Conservation (phyloP, 2,888 invertebrate genomes). For the Agonum fuliginosum region DNA sequence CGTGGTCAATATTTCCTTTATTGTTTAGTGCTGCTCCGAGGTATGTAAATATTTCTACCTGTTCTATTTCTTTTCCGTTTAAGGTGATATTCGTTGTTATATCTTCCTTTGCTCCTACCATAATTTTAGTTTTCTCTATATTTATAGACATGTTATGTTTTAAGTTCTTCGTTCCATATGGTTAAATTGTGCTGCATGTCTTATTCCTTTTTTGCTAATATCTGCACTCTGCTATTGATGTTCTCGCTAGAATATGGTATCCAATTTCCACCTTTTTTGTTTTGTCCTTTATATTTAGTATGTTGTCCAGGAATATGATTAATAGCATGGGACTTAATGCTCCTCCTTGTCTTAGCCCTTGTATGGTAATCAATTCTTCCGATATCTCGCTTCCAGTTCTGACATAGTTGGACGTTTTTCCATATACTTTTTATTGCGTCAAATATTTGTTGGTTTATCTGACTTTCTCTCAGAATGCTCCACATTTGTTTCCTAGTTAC, state of each 20-base stretch:
- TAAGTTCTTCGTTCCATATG: neutral
- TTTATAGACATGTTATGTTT: too few relatives aligned
- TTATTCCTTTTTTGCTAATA: too few relatives aligned
- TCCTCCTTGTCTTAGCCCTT: neutral
- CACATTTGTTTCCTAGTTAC: too few relatives aligned
- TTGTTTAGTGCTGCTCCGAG: neutral
- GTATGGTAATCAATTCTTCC: too few relatives aligned
- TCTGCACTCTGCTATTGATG: neutral
- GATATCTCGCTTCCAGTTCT: too few relatives aligned
- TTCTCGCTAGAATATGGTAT: neutral
- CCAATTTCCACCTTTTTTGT: neutral
- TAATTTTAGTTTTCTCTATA: too few relatives aligned
- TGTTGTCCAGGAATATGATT: neutral
- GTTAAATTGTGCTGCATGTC: too few relatives aligned
- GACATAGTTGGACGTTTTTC: too few relatives aligned
- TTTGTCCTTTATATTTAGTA: neutral
- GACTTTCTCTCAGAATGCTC: too few relatives aligned
- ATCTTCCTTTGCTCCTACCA: neutral
- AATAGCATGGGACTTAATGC: neutral
- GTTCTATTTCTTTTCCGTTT: neutral
- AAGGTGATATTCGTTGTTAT: neutral
- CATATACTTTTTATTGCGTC: too few relatives aligned
- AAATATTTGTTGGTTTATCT: too few relatives aligned
- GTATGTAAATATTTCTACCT: neutral
- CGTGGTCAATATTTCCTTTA: neutral